Evolutionary conservation across 2,797 vertebrate genomes (phyloP).

Genomic region (Acropternis orthonyx): DNA sequence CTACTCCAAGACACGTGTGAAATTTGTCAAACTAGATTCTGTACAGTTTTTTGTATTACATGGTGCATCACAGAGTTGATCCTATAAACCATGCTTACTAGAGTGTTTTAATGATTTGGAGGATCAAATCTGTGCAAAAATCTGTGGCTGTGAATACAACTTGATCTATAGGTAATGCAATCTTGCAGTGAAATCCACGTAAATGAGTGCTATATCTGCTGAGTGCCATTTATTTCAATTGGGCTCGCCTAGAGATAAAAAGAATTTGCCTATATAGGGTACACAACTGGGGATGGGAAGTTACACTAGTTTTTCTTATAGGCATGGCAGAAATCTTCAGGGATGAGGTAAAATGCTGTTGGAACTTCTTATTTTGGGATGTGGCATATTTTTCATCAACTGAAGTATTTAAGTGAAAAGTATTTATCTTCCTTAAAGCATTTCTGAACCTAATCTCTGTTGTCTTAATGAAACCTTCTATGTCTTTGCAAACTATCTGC

Average conservation of each 20-base stretch:
- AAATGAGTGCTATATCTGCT: not conserved
- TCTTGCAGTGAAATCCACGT: not conserved
- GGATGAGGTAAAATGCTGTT: not conserved
- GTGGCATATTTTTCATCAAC: not conserved
- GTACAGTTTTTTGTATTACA: not conserved
- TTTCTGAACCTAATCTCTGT: not conserved
- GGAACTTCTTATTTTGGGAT: not conserved
- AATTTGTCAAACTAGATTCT: not conserved
- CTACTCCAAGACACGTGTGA: not conserved
- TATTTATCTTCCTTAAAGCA: not conserved
- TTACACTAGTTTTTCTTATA: not conserved
- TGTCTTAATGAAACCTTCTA: not conserved
- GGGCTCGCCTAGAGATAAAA: not conserved
- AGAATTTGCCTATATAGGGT: not conserved
- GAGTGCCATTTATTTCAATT: not conserved
- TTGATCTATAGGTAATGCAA: not conserved
- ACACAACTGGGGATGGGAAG: not conserved
- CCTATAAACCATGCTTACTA: not conserved
- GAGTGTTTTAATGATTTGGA: not conserved
- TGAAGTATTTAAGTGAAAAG: not conserved
- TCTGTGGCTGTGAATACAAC: not conserved
- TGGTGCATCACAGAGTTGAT: not conserved
- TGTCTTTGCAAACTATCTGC: not conserved
- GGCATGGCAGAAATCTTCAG: not conserved
- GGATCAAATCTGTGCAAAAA: not conserved